Base-by-base conservation (phyloP, 53 echinoderm and acorn worm species). In the Holothuria scabra region DNA sequence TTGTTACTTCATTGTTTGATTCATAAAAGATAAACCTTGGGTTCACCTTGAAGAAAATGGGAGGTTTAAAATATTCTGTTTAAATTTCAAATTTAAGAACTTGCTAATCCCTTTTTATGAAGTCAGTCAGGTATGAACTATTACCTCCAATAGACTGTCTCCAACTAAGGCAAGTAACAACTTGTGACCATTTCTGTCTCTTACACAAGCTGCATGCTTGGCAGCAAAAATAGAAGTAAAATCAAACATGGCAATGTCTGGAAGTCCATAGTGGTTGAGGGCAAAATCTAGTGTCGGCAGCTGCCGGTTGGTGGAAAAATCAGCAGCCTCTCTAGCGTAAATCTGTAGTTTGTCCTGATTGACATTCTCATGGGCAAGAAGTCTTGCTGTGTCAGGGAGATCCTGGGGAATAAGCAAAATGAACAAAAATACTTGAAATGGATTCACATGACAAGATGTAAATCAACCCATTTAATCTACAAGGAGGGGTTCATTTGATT, bases 191-290 rank as follows among this genome's bases (percentile, higher is more conserved):
- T 94, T 87, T 30, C 99, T 81, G 22, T 99, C 99, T 7, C 91
- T 34, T 1, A 99, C 86, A 14, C 92, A 68, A 60, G 99, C 94
- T 5, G 99, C 99, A 37, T 99, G 87, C 71, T 94, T 94, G 29
- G 99, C 99, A 28, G 88, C 88, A 52, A 85, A 99, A 38, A 99
- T 87, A 13, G 94, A 94, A 1, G 99, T 99, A 74, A 97, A 97
- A 71, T 99, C 99, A 80, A 99, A 99, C 99, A 99, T 99, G 38
- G 99, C 99, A 13, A 94, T 94, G 80, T 99, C 99, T 18, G 99
- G 94, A 69, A 86, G 88, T 58, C 87, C 99, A 71, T 99, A 93
- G 58, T 99, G 99, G 79, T 99, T 99, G 63, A 99, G 84, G 79
- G 99, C 99, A 66, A 87, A 99, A 88, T 99, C 99, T 20, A 99